Evolutionary conservation across 2,888 invertebrate genomes (phyloP), one percentile per base, ranked within the genome.

Genomic region (Meta bourneti): DNA sequence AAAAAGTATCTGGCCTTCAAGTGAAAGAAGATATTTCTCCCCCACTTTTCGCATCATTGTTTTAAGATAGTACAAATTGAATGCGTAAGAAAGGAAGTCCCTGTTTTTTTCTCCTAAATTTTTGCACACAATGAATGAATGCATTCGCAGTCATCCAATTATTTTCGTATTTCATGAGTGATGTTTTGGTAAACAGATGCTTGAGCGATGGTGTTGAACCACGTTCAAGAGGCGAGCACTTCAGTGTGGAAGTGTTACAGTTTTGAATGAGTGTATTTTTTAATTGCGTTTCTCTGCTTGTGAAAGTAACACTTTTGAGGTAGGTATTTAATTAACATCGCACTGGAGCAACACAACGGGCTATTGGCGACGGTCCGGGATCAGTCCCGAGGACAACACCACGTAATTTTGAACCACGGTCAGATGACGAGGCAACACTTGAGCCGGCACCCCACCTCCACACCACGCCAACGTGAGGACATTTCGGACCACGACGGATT

Each of bases 41-140:
- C 61, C 49, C 34, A 34, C 77, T 79, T 61, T 20, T 79, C 79
- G 61, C 79, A 54, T 79, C 79, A 79, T 61, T 79, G 79, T 79
- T 61, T 79, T 34, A 34, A 13, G 20, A 61, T 16, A 20, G 34
- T 9, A 20, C 11, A 16, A 7, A 4, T 16, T 51, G 77, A 19
- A 52, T 9, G 51, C 9, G 79, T 9, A 34, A 34, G 34, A 7
- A 34, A 61, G 79, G 79, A 79, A 79, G 79, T 79, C 19, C 5
- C 16, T 61, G 13, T 61, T 61, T 61, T 61, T 61, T 61, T 11
- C 61, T 61, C 11, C 61, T 54, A 54, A 54, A 79, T 79, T 79
- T 79, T 79, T 61, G 79, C 79, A 79, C 61, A 69, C 79, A 79
- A 79, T 79, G 79, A 79, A 34, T 34, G 34, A 51, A 52, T n/a